Conservation (phyloP, 1,140 invertebrate genomes). For the Agraylea sexmaculata region DNA sequence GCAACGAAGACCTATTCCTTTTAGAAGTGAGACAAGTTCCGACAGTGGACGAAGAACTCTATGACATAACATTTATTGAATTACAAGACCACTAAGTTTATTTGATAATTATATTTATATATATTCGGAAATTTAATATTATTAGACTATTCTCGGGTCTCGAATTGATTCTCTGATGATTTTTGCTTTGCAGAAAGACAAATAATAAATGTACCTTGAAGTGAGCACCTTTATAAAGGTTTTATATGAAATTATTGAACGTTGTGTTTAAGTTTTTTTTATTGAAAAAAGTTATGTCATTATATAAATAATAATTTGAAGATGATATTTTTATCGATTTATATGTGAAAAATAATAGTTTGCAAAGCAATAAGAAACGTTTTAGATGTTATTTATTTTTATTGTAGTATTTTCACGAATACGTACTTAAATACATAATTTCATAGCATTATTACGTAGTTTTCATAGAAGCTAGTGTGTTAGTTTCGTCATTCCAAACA, state of each 20-base stretch:
- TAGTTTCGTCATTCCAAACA: too few species aligned
- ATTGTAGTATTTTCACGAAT: constrained; percentile 20
- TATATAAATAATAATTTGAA: too few species aligned
- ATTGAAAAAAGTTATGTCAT: too few species aligned
- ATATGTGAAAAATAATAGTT: too few species aligned
- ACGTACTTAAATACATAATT: constrained; percentile 19
- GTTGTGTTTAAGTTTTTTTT: too few species aligned
- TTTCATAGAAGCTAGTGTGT: constrained; percentile 21
- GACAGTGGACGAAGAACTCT: constrained; percentile 47
- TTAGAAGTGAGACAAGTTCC: constrained; percentile 71
- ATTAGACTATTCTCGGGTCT: background rate
- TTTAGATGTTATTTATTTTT: constrained; percentile 23
- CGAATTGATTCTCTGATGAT: too few species aligned
- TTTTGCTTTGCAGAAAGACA: too few species aligned
- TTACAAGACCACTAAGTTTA: constrained; percentile 40
- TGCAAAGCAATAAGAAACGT: constrained; percentile 17
- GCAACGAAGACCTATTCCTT: constrained; percentile 94
- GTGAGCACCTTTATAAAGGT: too few species aligned
- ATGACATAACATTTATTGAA: constrained; percentile 59
- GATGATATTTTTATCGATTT: too few species aligned
- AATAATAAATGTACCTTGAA: too few species aligned
- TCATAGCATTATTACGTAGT: constrained; percentile 18
- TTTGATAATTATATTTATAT: too few species aligned
- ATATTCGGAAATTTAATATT: background rate
- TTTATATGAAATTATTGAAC: too few species aligned